Conservation (phyloP, 1,140 invertebrate species). For the Ceratina australensis region DNA sequence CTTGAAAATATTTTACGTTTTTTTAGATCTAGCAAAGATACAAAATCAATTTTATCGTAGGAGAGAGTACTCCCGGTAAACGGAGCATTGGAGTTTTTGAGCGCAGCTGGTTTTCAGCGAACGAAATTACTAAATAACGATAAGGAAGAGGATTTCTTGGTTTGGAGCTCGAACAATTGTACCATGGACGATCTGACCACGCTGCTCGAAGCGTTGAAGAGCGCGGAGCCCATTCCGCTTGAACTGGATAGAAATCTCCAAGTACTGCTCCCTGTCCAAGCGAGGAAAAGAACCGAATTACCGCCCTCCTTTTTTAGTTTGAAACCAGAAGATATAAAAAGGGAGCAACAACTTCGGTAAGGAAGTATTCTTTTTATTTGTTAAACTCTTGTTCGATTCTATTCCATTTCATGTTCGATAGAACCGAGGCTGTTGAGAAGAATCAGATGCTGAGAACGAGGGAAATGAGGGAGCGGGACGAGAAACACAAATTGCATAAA, state of each 20-base stretch:
- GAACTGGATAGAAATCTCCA: conserved; percentile 91
- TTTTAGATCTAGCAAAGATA: too few species aligned
- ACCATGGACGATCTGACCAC: conserved; percentile 79
- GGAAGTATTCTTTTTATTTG: conserved; percentile 11
- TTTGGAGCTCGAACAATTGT: conserved; percentile 82
- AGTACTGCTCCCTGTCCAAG: conserved; percentile 90
- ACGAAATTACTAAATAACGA: conserved; percentile 81
- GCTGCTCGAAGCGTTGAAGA: conserved; percentile 87
- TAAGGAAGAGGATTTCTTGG: conserved; percentile 82
- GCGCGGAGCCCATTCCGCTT: conserved; percentile 89
- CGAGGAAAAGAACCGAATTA: conserved; percentile 84
- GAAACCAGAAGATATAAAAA: conserved; percentile 89
- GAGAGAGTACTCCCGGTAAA: conserved; percentile 90
- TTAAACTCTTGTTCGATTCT: conserved; percentile 10
- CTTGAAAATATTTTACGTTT: too few species aligned
- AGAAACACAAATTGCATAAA: conserved; percentile 86
- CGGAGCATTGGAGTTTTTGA: conserved; percentile 90
- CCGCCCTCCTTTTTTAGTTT: conserved; percentile 92
- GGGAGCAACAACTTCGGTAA: conserved; percentile 89
- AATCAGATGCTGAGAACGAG: conserved; percentile 92
- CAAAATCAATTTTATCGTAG: conserved; percentile 37
- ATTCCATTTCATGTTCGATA: conserved; percentile 71
- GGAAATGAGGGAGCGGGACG: conserved; percentile 94
- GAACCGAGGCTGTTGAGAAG: conserved; percentile 88
- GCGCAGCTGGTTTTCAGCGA: conserved; percentile 90